These are phyloP conservation scores for Drosophila varians DNA, from an alignment of 1,140 invertebrate genomes.

Conservation along the genomic window DNA sequence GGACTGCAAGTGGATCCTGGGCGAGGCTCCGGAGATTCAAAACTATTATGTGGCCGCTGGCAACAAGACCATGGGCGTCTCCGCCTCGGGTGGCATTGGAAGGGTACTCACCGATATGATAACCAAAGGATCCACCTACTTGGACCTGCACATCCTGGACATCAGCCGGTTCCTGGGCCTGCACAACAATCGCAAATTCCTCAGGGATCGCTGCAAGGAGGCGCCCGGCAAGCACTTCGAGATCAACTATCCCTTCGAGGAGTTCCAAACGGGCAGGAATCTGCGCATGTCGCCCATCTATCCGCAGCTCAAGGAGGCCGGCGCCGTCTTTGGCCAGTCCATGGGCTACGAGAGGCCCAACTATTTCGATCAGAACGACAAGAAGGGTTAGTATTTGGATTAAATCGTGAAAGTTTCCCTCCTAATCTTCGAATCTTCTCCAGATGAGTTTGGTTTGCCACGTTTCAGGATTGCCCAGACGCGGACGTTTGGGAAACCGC, in stretches of 20 bases:
- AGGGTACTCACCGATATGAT: slow-evolving; percentile 95
- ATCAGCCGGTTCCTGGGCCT: slow-evolving; percentile 96
- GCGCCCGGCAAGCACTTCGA: slow-evolving; percentile 95
- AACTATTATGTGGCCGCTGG: slow-evolving; percentile 98
- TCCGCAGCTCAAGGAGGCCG: slow-evolving; percentile 94
- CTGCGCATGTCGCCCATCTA: slow-evolving; percentile 98
- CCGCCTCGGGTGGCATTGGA: slow-evolving; percentile 97
- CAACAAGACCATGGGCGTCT: slow-evolving; percentile 97
- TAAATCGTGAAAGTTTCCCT: neutral
- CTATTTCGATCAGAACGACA: slow-evolving; percentile 90
- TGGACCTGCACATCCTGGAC: slow-evolving; percentile 96
- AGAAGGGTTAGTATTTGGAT: slow-evolving; percentile 84
- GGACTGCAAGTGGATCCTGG: slow-evolving; percentile 95
- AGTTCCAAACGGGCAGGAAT: slow-evolving; percentile 95
- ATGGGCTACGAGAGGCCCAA: slow-evolving; percentile 99
- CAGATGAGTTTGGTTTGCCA: slow-evolving; percentile 78
- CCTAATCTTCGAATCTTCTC: neutral
- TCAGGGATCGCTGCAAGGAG: slow-evolving; percentile 96
- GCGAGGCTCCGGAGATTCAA: slow-evolving; percentile 95
- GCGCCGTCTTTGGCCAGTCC: slow-evolving; percentile 98
- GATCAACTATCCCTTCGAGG: slow-evolving; percentile 92
- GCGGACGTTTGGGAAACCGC: slow-evolving; percentile 93
- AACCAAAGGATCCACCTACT: slow-evolving; percentile 90
- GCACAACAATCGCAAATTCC: slow-evolving; percentile 97
- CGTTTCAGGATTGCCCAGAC: slow-evolving; percentile 88